Conservation (phyloP, 2,113 vertebrate species). For the Micromys minutus region DNA sequence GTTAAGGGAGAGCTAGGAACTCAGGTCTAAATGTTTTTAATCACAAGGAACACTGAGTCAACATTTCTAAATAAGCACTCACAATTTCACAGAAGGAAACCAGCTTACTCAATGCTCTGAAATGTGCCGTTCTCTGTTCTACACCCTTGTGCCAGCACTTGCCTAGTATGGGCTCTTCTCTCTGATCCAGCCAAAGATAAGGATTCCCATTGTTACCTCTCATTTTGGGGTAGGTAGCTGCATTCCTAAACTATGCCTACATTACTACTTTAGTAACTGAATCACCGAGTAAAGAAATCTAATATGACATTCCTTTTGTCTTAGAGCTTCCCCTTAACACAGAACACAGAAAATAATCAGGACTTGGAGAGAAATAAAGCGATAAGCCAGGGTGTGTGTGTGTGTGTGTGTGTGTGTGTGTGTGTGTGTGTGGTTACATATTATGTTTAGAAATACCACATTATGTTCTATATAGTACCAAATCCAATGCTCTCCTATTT, state of each 20-base stretch:
- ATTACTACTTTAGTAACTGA: slow-evolving; percentile 73
- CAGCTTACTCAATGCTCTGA: slow-evolving; percentile 64
- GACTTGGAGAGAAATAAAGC: background rate
- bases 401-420: background rate
- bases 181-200: slow-evolving; percentile 56
- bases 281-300: slow-evolving; percentile 81
- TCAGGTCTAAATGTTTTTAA: slow-evolving; percentile 46
- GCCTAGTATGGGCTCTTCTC: slow-evolving; percentile 46
- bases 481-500: background rate
- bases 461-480: background rate
- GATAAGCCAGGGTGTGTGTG: background rate
- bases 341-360: background rate
- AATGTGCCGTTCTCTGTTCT: slow-evolving; percentile 73
- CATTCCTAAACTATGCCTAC: slow-evolving; percentile 72
- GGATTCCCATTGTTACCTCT: slow-evolving; percentile 79
- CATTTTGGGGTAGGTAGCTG: slow-evolving; percentile 57
- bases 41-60: slow-evolving; percentile 67
- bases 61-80: slow-evolving; percentile 77
- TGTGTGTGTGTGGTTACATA: background rate
- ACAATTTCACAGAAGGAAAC: slow-evolving; percentile 75
- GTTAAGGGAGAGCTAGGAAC: slow-evolving; percentile 35
- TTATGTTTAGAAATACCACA: background rate
- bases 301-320: slow-evolving; percentile 71
- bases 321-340: slow-evolving; percentile 67
- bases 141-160: slow-evolving; percentile 76